These are phyloP conservation scores for Hippasteria phrygiana DNA, from an alignment of 53 echinoderm and acorn worm genomes.

Conservation along the genomic window DNA sequence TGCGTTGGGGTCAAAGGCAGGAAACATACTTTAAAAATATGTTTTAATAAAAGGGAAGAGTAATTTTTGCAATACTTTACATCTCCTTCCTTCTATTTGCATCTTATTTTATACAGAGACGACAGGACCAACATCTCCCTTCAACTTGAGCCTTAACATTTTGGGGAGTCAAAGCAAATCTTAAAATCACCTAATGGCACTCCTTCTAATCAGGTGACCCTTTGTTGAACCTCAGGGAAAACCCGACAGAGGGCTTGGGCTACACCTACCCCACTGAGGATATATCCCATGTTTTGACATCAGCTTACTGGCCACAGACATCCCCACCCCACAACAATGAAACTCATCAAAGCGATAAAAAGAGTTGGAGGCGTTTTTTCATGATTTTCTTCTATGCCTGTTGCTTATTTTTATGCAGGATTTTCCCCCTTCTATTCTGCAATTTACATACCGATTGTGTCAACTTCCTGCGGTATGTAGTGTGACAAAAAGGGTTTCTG, in stretches of 20 bases:
- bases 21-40: no score
- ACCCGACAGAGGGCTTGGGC: not conserved
- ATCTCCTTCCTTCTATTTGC: no score
- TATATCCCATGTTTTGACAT: not conserved
- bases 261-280: not conserved
- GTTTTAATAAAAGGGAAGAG: no score
- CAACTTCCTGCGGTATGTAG: conserved; percentile 39
- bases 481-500: not conserved
- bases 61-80: no score
- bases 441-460: conserved; percentile 45
- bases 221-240: conserved; percentile 19
- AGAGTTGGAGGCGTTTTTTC: not conserved
- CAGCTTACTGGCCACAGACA: conserved; percentile 24
- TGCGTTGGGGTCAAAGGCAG: no score
- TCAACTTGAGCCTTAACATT: no score
- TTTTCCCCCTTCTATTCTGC: not conserved
- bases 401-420: not conserved
- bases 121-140: no score
- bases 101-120: no score
- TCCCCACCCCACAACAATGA: conserved; percentile 7
- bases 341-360: conserved; percentile 11
- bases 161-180: no score
- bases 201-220: not conserved
- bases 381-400: no score
- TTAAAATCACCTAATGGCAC: not conserved